phyloP scores from a whole-genome alignment of 37 sponge, comb jelly and placozoan species.

The Chondrosia reniformis region DNA sequence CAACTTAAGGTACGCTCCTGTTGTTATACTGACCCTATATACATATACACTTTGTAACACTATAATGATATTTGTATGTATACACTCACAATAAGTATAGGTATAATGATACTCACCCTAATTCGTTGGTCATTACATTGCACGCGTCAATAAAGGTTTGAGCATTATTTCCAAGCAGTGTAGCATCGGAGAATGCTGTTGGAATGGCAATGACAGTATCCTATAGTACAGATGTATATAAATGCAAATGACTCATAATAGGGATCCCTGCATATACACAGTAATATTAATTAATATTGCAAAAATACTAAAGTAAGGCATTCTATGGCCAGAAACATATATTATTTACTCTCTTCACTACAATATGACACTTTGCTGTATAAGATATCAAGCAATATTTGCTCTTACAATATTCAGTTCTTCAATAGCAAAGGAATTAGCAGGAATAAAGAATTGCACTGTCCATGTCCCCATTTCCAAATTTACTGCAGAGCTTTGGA shows the following conservation, averaged over 20 bases:
- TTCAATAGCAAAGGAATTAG: neutral
- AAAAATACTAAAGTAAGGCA: no score
- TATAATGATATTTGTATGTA: no score
- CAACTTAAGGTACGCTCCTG: no score
- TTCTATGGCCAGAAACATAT: no score
- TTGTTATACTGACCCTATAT: no score
- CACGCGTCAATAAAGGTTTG: neutral
- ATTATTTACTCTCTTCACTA: no score
- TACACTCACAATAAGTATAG: neutral
- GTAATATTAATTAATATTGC: no score
- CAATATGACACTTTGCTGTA: no score
- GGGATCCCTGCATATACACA: no score
- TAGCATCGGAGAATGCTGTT: neutral
- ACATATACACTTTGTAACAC: no score
- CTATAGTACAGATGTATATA: neutral
- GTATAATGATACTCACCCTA: neutral
- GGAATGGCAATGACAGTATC: constrained; percentile 3
- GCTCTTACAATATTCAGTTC: constrained; percentile 8
- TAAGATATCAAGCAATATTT: no score
- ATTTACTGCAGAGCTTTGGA: neutral
- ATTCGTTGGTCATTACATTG: neutral
- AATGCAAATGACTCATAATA: no score
- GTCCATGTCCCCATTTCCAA: constrained; percentile 2
- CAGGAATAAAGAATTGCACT: neutral
- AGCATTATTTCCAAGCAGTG: neutral